These are phyloP conservation scores for Cichladusa arquata DNA, from an alignment of 2,113 vertebrate genomes.

Conservation along the genomic window DNA sequence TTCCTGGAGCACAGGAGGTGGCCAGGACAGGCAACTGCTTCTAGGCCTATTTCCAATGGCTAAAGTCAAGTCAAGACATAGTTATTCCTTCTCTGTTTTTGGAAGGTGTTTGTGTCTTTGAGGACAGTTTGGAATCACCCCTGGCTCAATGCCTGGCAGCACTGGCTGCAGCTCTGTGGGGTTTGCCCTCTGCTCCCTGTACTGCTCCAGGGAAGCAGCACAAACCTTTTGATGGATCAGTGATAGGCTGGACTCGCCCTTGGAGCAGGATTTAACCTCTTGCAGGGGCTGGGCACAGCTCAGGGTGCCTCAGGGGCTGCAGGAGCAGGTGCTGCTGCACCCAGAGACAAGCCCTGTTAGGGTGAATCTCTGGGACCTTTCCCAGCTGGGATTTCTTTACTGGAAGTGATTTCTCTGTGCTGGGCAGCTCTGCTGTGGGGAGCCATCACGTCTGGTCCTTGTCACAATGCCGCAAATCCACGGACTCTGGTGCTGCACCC, in stretches of 20 bases:
- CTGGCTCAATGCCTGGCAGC: background rate
- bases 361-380: background rate
- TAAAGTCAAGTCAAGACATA: background rate
- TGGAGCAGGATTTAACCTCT: background rate
- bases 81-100: background rate
- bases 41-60: background rate
- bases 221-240: background rate
- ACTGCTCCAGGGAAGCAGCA: background rate
- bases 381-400: background rate
- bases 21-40: background rate
- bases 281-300: background rate
- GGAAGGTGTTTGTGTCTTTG: background rate
- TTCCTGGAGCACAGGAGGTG: background rate
- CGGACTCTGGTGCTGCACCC: fast-evolving
- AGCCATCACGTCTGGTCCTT: background rate
- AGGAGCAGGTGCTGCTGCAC: background rate
- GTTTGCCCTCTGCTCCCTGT: background rate
- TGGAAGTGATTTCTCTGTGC: background rate
- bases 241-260: background rate
- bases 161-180: background rate
- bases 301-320: background rate
- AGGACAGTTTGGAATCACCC: background rate
- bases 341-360: background rate
- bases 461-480: fast-evolving
- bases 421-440: background rate